Percentiles rank a stretch among this genome's conserved stretches.
Evolutionary conservation across 2,888 invertebrate species (phyloP).

Genomic region (Tipula unca): DNA sequence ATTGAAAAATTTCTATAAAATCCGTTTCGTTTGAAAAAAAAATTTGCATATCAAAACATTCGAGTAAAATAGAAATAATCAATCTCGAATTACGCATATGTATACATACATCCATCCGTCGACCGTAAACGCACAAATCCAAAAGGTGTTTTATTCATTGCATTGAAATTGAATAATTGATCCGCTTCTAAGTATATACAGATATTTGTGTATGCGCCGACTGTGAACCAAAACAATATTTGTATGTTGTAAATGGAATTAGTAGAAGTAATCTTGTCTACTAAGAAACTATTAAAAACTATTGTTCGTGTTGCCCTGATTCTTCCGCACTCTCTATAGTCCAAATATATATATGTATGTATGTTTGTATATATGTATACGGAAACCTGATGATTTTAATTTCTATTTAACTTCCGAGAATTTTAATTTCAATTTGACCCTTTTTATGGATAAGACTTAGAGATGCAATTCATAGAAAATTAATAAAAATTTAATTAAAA

Average conservation of each 20-base stretch:
- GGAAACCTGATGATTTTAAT: not conserved
- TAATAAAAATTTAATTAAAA: not conserved
- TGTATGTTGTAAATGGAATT: not conserved
- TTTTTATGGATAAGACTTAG: not conserved
- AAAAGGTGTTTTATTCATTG: not conserved
- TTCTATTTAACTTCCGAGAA: not conserved
- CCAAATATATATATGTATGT: no score
- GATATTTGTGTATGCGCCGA: no score
- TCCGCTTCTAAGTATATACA: no score
- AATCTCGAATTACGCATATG: not conserved
- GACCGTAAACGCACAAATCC: not conserved
- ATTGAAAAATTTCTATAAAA: not conserved
- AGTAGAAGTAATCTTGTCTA: not conserved
- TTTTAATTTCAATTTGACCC: not conserved
- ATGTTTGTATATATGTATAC: not conserved
- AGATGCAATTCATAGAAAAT: conserved; percentile 8
- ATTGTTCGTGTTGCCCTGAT: not conserved
- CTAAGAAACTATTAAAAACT: not conserved
- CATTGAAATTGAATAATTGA: not conserved
- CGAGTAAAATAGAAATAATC: not conserved
- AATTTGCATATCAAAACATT: not conserved
- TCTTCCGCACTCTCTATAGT: no score
- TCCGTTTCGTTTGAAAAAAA: not conserved
- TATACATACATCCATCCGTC: not conserved
- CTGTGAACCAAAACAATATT: not conserved